phyloP scores from a whole-genome alignment of 2,888 invertebrate species.

The Chrysomela aeneicollis region DNA sequence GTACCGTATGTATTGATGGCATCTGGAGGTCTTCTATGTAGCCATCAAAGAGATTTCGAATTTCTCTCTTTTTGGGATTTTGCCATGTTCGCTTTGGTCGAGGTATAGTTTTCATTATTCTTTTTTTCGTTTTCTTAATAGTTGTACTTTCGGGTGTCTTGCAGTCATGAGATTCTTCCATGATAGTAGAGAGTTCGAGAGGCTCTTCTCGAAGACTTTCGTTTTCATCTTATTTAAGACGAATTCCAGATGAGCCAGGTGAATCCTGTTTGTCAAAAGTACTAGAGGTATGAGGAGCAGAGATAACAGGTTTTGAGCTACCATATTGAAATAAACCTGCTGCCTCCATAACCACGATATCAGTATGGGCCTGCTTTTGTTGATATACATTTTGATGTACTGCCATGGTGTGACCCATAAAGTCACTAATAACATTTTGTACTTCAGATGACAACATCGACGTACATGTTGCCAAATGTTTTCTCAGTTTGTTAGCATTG shows the following conservation, averaged over 20 bases:
- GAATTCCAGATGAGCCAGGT: not conserved
- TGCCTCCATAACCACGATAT: slow-evolving; percentile 12
- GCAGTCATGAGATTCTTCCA: not conserved
- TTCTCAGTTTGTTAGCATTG: slow-evolving; percentile 17
- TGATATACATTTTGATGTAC: slow-evolving; percentile 3
- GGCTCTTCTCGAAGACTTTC: not conserved
- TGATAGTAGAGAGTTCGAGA: not conserved
- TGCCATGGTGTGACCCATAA: slow-evolving; percentile 16
- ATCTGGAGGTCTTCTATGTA: not conserved
- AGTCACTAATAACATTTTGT: slow-evolving; percentile 15
- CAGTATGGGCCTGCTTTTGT: slow-evolving; percentile 11
- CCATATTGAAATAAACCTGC: not conserved
- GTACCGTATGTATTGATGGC: not conserved
- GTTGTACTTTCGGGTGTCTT: not conserved
- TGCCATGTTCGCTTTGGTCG: not conserved
- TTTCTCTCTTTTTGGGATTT: not conserved
- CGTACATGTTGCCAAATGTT: slow-evolving; percentile 18
- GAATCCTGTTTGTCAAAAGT: not conserved
- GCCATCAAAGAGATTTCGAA: not conserved
- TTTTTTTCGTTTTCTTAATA: not conserved
- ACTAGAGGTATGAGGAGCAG: not conserved
- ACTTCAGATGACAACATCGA: not conserved
- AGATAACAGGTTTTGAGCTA: not conserved
- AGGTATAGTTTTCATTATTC: not conserved
- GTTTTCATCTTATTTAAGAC: not conserved